phyloP scores from a whole-genome alignment of 2,797 vertebrate species.

The Propithecus perrieri region DNA sequence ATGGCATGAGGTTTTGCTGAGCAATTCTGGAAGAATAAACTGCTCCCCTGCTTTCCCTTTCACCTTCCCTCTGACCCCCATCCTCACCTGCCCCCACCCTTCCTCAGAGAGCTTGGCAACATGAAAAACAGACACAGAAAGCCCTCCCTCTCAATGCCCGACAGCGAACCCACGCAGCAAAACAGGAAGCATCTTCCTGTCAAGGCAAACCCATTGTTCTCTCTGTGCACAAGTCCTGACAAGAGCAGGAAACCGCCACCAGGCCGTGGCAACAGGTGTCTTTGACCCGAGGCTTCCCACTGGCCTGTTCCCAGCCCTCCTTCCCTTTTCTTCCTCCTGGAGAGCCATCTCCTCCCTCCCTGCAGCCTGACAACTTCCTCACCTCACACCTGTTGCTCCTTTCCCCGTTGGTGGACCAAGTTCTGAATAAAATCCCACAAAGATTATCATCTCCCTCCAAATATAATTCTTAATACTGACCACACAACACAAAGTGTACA shows the following conservation, averaged over 20 bases:
- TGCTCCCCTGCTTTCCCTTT: slow-evolving; percentile 38
- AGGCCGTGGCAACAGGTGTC: slow-evolving; percentile 51
- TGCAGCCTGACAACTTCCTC: not conserved
- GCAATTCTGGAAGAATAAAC: not conserved
- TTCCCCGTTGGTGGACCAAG: not conserved
- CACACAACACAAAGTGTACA: not conserved
- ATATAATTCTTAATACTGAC: not conserved
- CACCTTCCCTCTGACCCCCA: not conserved
- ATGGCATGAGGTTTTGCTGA: not conserved
- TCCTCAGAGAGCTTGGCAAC: slow-evolving; percentile 8
- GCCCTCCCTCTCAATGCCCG: slow-evolving; percentile 43
- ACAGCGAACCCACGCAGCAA: slow-evolving; percentile 59
- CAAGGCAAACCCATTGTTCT: slow-evolving; percentile 53
- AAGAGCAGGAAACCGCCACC: slow-evolving; percentile 67
- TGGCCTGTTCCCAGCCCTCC: not conserved
- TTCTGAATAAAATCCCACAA: not conserved
- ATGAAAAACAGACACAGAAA: slow-evolving; percentile 52
- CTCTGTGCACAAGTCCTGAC: slow-evolving; percentile 7
- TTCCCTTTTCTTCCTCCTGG: not conserved
- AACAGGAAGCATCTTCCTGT: slow-evolving; percentile 77
- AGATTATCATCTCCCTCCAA: not conserved
- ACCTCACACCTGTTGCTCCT: not conserved
- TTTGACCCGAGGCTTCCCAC: slow-evolving; percentile 16
- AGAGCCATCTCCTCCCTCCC: not conserved
- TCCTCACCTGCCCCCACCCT: not conserved